Percentiles rank a stretch among this genome's conserved stretches.
These are phyloP conservation scores for Motacilla alba DNA, from an alignment of 2,113 vertebrate species.

Conservation along the genomic window DNA sequence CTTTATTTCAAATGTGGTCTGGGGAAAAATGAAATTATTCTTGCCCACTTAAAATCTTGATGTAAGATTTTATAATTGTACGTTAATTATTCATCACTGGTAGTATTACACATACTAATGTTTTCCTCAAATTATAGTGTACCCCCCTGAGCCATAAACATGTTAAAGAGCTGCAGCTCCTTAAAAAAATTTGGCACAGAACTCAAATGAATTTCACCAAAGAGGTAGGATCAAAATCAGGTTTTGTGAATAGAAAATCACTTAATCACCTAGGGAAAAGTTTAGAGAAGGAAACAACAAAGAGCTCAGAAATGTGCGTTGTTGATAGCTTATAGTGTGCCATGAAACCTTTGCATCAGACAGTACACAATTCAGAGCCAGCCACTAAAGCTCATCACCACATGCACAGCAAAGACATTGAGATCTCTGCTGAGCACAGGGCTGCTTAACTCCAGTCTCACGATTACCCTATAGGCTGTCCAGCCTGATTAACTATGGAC, in stretches of 20 bases:
- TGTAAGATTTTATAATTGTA: neutral
- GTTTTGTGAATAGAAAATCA: neutral
- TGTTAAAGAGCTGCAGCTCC: neutral
- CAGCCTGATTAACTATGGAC: constrained; percentile 21
- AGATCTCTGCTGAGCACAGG: neutral
- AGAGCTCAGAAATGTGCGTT: neutral
- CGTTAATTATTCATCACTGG: constrained; percentile 36
- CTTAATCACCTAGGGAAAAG: neutral
- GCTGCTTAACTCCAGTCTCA: neutral
- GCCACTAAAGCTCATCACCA: neutral
- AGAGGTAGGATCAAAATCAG: neutral
- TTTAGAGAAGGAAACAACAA: neutral
- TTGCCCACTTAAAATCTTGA: neutral
- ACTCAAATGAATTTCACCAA: neutral
- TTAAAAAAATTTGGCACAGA: neutral
- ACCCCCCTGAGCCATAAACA: neutral
- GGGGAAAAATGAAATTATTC: neutral
- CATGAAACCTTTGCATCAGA: neutral
- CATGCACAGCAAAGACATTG: neutral
- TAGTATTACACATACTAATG: neutral
- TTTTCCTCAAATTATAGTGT: neutral
- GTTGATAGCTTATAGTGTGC: neutral
- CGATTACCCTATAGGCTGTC: neutral
- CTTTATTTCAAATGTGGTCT: neutral
- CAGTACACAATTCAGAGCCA: neutral